Base-by-base conservation (phyloP, 37 sponge, comb jelly and placozoan genomes). In the Chondrosia reniformis region DNA sequence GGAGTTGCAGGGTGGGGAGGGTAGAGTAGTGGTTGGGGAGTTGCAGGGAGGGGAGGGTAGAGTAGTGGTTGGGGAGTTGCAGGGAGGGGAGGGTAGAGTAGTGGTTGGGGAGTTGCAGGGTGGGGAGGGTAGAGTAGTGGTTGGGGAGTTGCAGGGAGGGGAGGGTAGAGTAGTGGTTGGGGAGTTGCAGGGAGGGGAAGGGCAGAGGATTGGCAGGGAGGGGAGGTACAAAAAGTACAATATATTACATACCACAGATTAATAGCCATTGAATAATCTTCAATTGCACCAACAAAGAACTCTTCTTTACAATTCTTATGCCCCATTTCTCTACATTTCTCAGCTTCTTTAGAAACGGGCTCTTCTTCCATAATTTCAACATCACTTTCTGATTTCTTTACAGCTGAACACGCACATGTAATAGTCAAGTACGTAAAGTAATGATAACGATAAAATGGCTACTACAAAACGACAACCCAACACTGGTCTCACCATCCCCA, bases 181-280 rank as follows among this genome's bases (percentile, higher is more conserved):
- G n/a, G n/a, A n/a, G n/a, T n/a, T n/a, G n/a, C n/a, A n/a, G n/a
- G n/a, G n/a, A n/a, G n/a, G n/a, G n/a, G n/a, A n/a, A n/a, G n/a
- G n/a, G n/a, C n/a, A n/a, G n/a, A n/a, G n/a, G n/a, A n/a, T n/a
- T n/a, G n/a, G n/a, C n/a, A n/a, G n/a, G n/a, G n/a, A n/a, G n/a
- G n/a, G n/a, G n/a, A n/a, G n/a, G n/a, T n/a, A n/a, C n/a, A n/a
- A n/a, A n/a, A n/a, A n/a, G n/a, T n/a, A n/a, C n/a, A n/a, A n/a
- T n/a, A n/a, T n/a, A n/a, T n/a, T 44, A 69, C 72, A 43, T 44
- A 69, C 72, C 72, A 69, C 42, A 69, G n/a, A 25, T 40, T 69
- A 25, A 69, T 69, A 40, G 72, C 72, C 32, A 34, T 69, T 41
- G 24, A 24, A 6, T 69, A 69, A 9, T 30, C 15, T 39, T 34